Evolutionary conservation across 1,140 invertebrate species (phyloP).

Genomic region (Magallana gigas): DNA sequence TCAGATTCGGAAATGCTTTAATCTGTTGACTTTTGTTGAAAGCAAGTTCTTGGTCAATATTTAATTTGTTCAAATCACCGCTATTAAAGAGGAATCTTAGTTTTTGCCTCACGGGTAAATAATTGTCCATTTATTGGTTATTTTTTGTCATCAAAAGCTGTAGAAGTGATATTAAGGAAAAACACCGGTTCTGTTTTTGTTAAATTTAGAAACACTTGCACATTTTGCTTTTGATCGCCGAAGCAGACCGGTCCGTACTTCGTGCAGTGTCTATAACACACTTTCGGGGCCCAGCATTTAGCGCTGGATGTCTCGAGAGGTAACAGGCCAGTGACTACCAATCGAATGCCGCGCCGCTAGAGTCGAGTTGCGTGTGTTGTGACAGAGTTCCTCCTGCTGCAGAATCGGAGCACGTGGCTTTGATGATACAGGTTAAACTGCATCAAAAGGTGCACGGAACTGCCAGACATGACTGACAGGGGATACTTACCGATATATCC

Average conservation of each 20-base stretch:
- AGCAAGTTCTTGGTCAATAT: background rate
- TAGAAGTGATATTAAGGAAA: background rate
- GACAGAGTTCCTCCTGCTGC: background rate
- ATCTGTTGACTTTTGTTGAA: constrained; percentile 22
- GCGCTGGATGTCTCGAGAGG: background rate
- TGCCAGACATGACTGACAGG: background rate
- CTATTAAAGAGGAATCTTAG: background rate
- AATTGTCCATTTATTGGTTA: background rate
- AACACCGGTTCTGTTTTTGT: background rate
- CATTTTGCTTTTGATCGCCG: constrained; percentile 7
- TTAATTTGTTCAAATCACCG: background rate
- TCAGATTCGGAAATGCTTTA: background rate
- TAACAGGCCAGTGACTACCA: constrained; percentile 17
- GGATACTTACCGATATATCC: background rate
- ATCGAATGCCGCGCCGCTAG: constrained; percentile 7
- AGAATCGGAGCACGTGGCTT: constrained; percentile 22
- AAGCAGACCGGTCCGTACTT: background rate
- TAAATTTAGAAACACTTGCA: constrained; percentile 32
- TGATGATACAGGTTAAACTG: constrained; percentile 18
- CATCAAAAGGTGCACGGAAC: constrained; percentile 14
- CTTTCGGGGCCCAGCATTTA: background rate
- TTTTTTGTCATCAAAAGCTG: background rate
- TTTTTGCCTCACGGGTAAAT: background rate
- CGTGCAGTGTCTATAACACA: background rate
- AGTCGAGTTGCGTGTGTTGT: constrained; percentile 27